These are phyloP conservation scores for Aldrovandia affinis DNA, from an alignment of 2,797 vertebrate species.

Conservation along the genomic window DNA sequence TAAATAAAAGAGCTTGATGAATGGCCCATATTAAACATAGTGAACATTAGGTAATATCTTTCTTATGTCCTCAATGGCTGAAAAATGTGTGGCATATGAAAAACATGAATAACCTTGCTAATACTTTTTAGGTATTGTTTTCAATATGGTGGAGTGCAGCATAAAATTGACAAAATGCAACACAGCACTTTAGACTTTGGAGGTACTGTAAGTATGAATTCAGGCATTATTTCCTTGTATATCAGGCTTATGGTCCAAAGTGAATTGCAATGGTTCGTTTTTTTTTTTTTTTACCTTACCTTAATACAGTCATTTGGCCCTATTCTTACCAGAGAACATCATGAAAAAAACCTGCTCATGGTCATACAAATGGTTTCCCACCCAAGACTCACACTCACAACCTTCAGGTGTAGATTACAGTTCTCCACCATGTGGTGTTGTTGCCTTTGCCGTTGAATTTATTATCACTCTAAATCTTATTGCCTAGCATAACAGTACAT, in stretches of 20 bases:
- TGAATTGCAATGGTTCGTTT: too few species aligned
- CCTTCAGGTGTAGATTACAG: background rate
- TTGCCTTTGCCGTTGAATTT: too few species aligned
- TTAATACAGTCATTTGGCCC: too few species aligned
- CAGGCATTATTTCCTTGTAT: background rate
- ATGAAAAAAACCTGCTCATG: background rate
- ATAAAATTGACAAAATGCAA: background rate
- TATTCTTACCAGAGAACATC: too few species aligned
- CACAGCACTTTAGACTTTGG: background rate
- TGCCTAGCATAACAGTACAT: background rate
- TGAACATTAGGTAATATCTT: slow-evolving; percentile 50
- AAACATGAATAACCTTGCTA: background rate
- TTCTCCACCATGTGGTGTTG: background rate
- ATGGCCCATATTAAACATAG: slow-evolving; percentile 43
- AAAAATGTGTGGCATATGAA: background rate
- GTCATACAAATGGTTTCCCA: background rate
- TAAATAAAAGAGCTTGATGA: slow-evolving; percentile 43
- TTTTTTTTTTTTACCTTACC: too few species aligned
- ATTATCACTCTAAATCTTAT: background rate
- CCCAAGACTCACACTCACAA: background rate
- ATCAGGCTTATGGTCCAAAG: background rate
- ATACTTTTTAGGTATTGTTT: background rate
- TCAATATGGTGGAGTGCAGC: background rate
- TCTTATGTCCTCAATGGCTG: slow-evolving; percentile 29
- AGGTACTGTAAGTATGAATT: background rate